Evolutionary conservation across 2,888 invertebrate species (phyloP).

Genomic region (Xestia c-nigrum): DNA sequence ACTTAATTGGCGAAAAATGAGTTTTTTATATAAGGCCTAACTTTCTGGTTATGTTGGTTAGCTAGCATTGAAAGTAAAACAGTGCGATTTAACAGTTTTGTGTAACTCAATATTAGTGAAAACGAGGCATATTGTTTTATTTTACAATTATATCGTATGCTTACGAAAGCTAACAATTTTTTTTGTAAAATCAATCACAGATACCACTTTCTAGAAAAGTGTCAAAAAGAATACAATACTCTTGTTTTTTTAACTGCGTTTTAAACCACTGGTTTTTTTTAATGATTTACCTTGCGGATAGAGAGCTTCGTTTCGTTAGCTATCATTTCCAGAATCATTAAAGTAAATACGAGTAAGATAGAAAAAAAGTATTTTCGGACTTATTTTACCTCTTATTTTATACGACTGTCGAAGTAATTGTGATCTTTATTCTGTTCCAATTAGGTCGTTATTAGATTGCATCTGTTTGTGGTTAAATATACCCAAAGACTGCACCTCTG

Average conservation of each 20-base stretch:
- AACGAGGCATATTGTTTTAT: not conserved
- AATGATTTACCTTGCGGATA: not conserved
- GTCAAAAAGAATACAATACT: slow-evolving; percentile 34
- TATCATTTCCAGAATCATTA: not conserved
- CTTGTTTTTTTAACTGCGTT: slow-evolving; percentile 22
- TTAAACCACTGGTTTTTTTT: slow-evolving; percentile 10
- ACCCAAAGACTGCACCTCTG: not conserved
- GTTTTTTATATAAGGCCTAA: not conserved
- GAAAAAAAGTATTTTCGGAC: not conserved
- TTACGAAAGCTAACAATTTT: not conserved
- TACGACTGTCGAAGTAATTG: not conserved
- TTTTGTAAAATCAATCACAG: slow-evolving; percentile 9
- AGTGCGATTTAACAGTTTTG: not conserved
- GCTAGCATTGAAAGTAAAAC: too few species aligned
- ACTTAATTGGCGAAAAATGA: not conserved
- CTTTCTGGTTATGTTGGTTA: not conserved
- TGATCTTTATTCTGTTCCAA: not conserved
- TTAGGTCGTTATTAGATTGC: not conserved
- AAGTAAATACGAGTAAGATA: slow-evolving; percentile 5
- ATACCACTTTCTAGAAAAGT: slow-evolving; percentile 33
- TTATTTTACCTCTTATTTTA: not conserved
- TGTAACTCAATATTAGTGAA: not conserved
- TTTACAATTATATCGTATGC: not conserved
- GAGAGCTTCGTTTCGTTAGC: not conserved
- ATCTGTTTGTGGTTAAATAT: not conserved